These are phyloP conservation scores for Agriopis aurantiaria DNA, from an alignment of 2,888 invertebrate genomes.

Conservation along the genomic window DNA sequence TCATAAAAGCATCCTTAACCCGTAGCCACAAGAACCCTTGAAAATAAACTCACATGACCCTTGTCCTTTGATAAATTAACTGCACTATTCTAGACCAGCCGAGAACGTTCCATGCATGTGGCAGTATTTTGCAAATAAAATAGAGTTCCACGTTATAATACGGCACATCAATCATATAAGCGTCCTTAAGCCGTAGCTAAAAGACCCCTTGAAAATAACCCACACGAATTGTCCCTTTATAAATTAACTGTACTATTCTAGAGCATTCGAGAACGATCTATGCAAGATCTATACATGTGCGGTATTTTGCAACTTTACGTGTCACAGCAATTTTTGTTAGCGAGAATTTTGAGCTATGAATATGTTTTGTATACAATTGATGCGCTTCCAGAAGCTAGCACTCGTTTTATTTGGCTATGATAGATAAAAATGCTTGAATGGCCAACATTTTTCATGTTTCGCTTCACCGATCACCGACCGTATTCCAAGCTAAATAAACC, in stretches of 20 bases:
- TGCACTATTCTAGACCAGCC: constrained; percentile 13
- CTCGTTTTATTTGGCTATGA: constrained; percentile 43
- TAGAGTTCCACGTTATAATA: background rate
- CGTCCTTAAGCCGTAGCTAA: constrained; percentile 12
- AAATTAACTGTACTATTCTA: constrained; percentile 11
- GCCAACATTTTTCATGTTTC: constrained; percentile 38
- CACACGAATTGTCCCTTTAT: constrained; percentile 13
- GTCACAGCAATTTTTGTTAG: constrained; percentile 14
- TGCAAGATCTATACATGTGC: constrained; percentile 13
- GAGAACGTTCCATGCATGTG: constrained; percentile 12
- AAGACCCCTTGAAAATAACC: constrained; percentile 6
- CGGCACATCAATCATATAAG: constrained; percentile 11
- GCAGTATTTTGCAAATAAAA: constrained; percentile 9
- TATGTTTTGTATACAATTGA: constrained; percentile 45
- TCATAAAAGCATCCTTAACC: constrained; percentile 21
- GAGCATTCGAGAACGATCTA: constrained; percentile 9
- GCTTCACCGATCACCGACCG: constrained; percentile 7
- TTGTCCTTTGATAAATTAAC: constrained; percentile 11
- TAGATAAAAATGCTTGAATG: constrained; percentile 44
- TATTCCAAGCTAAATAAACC: constrained; percentile 27
- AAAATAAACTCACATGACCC: constrained; percentile 4
- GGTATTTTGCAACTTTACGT: constrained; percentile 10
- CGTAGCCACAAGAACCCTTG: constrained; percentile 3
- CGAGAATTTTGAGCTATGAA: constrained; percentile 36
- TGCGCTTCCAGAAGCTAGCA: constrained; percentile 39